Evolutionary conservation across 2,888 invertebrate species (phyloP).

Genomic region (Barypeithes pellucidus): DNA sequence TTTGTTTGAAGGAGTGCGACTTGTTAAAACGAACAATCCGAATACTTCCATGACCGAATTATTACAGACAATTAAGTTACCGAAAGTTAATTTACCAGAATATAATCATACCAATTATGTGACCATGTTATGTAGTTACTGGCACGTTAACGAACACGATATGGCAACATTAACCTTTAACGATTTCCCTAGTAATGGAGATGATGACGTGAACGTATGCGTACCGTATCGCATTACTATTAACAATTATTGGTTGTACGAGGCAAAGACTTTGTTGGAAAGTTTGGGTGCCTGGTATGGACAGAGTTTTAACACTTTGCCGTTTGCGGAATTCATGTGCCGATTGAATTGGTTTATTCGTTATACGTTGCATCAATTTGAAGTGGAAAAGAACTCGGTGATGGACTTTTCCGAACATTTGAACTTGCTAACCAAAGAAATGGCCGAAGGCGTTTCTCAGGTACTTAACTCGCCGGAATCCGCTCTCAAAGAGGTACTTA

Average conservation of each 20-base stretch:
- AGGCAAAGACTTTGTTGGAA: background rate
- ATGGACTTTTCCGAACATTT: background rate
- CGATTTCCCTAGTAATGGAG: background rate
- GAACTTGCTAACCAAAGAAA: background rate
- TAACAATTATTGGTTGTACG: background rate
- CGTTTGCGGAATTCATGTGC: background rate
- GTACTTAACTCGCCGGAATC: constrained; percentile 2
- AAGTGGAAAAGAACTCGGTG: background rate
- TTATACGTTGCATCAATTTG: background rate
- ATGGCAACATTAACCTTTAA: background rate
- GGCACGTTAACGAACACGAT: background rate
- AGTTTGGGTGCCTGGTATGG: constrained; percentile 1
- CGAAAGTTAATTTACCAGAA: background rate
- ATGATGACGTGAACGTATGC: background rate
- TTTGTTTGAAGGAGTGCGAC: background rate
- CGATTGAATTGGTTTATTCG: background rate
- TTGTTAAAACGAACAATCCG: background rate
- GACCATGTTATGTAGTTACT: background rate
- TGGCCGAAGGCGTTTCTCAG: background rate
- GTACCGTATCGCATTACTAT: background rate
- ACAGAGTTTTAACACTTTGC: background rate
- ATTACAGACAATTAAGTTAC: background rate
- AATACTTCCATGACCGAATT: background rate
- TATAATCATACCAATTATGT: background rate
- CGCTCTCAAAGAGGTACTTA: background rate